Conservation (phyloP, 2,888 invertebrate species). For the Malthinus flaveolus region DNA sequence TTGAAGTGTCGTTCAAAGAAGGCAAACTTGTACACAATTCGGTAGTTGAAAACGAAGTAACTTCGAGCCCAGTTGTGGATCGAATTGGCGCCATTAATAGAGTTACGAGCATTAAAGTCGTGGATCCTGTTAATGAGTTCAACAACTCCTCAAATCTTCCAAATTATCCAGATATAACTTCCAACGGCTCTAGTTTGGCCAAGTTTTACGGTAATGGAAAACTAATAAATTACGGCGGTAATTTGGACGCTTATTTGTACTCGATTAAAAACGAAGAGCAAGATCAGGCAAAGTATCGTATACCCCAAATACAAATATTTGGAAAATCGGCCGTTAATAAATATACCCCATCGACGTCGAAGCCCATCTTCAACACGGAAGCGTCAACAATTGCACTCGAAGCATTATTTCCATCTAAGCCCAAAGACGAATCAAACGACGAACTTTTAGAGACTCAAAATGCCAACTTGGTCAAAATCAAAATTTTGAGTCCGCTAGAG, state of each 20-base stretch:
- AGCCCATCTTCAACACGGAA: slow-evolving; percentile 53
- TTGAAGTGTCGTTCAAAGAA: slow-evolving; percentile 69
- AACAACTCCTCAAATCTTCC: neutral
- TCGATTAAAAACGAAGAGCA: slow-evolving; percentile 37
- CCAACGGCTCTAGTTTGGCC: slow-evolving; percentile 6
- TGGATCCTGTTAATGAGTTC: slow-evolving; percentile 59
- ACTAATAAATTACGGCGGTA: slow-evolving; percentile 3
- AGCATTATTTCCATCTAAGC: slow-evolving; percentile 65
- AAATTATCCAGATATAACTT: neutral
- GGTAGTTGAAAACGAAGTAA: slow-evolving; percentile 60
- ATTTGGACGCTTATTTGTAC: slow-evolving; percentile 1
- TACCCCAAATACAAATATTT: slow-evolving; percentile 38
- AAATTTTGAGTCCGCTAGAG: slow-evolving; percentile 45
- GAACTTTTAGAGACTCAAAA: slow-evolving; percentile 50
- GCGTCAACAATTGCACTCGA: slow-evolving; percentile 70
- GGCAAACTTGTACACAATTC: slow-evolving; percentile 60
- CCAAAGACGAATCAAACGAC: slow-evolving; percentile 47
- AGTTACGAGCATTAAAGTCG: slow-evolving; percentile 68
- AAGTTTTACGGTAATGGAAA: slow-evolving; percentile 7
- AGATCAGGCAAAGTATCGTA: slow-evolving; percentile 45
- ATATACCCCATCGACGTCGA: slow-evolving; percentile 42
- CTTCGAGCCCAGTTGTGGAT: slow-evolving; percentile 64
- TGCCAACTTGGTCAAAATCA: slow-evolving; percentile 49
- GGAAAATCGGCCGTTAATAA: slow-evolving; percentile 49
- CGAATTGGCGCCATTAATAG: slow-evolving; percentile 73